Percentiles rank a stretch among this genome's conserved stretches.
phyloP scores from a whole-genome alignment of 2,797 vertebrate species.

The Linurgus olivaceus region DNA sequence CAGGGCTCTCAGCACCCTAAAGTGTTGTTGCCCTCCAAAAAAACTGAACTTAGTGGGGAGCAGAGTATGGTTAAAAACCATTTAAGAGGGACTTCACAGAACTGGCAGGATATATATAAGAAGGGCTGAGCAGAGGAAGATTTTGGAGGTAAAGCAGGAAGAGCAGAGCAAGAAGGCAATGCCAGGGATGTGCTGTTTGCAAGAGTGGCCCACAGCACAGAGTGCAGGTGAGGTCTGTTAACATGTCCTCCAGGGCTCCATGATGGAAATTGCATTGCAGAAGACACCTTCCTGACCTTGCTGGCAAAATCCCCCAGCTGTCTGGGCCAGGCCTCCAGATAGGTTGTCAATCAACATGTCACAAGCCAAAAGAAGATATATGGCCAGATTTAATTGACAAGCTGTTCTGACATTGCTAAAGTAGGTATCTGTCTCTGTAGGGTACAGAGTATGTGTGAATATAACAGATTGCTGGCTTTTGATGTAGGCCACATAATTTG shows the following conservation, averaged over 20 bases:
- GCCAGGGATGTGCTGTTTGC: background rate
- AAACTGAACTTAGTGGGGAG: background rate
- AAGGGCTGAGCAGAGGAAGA: background rate
- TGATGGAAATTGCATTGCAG: background rate
- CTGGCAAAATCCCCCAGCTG: background rate
- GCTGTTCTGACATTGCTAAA: background rate
- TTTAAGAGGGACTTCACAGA: background rate
- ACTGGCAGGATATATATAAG: background rate
- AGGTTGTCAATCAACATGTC: background rate
- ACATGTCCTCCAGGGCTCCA: accelerated
- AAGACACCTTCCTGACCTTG: background rate
- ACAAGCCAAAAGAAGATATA: background rate
- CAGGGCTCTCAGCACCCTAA: background rate
- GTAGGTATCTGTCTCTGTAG: background rate
- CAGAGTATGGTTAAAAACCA: background rate
- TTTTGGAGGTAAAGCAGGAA: background rate
- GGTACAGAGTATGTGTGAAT: background rate
- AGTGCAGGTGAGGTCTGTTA: background rate
- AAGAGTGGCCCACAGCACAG: background rate
- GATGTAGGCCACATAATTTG: background rate
- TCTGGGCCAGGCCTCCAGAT: background rate
- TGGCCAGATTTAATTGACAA: background rate
- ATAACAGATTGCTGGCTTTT: background rate
- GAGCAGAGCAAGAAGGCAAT: background rate
- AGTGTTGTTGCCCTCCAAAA: background rate